Conservation (phyloP, 2,113 vertebrate genomes). For the Elgaria multicarinata region DNA sequence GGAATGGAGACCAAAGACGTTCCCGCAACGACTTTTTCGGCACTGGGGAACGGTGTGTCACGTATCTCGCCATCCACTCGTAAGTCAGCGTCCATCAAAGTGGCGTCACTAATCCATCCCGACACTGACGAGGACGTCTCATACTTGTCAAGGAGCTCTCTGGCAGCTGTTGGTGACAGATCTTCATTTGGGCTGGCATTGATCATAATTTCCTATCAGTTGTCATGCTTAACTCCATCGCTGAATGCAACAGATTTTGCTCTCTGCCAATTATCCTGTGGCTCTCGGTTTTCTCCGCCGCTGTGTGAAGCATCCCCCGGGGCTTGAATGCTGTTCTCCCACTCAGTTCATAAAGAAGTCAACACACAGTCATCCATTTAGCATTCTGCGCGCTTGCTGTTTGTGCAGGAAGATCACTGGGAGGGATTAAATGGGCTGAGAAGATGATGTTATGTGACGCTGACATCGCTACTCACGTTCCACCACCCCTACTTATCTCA, state of each 20-base stretch:
- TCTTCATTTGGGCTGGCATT: neutral
- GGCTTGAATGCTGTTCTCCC: neutral
- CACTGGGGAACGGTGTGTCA: neutral
- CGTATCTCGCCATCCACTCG: neutral
- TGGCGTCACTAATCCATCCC: neutral
- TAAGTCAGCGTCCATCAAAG: neutral
- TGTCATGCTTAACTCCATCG: slow-evolving; percentile 7
- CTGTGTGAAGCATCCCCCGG: neutral
- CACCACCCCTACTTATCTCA: neutral
- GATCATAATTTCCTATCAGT: slow-evolving; percentile 13
- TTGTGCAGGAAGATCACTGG: neutral
- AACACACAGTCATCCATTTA: neutral
- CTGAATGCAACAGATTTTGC: neutral
- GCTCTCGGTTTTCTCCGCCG: neutral
- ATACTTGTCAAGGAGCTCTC: neutral
- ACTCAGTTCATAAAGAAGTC: neutral
- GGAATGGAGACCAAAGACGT: neutral
- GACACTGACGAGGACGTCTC: neutral
- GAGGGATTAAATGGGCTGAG: no score
- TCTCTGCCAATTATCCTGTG: neutral
- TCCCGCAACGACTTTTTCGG: neutral
- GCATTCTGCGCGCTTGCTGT: neutral
- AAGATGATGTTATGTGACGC: no score
- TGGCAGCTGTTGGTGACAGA: neutral
- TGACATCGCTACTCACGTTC: neutral